Evolutionary conservation across 2,888 invertebrate species (phyloP).

Genomic region (Torymus texanus): DNA sequence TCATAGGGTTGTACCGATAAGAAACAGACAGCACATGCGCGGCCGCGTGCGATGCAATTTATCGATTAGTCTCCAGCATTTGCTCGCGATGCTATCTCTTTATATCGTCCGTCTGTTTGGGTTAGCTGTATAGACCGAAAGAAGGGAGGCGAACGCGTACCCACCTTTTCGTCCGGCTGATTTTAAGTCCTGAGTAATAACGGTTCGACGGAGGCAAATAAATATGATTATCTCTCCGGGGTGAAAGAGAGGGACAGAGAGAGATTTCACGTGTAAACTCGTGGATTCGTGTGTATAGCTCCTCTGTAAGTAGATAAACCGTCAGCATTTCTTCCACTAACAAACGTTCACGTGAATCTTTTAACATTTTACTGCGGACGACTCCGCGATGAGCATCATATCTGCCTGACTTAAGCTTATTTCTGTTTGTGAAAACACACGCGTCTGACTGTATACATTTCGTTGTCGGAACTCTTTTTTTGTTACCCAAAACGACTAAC

Average conservation of each 20-base stretch:
- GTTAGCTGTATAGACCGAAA: background rate
- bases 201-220: slow-evolving; percentile 57
- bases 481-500: too few species aligned
- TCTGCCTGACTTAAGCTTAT: slow-evolving; percentile 9
- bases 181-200: slow-evolving; percentile 53
- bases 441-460: slow-evolving; percentile 35
- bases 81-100: slow-evolving; percentile 27
- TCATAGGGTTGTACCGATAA: slow-evolving; percentile 6
- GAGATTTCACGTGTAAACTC: slow-evolving; percentile 11
- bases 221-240: slow-evolving; percentile 55
- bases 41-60: slow-evolving; percentile 27
- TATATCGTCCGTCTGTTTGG: slow-evolving; percentile 18
- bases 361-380: slow-evolving; percentile 28
- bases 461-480: slow-evolving; percentile 19
- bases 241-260: background rate
- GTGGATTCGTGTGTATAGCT: slow-evolving; percentile 16
- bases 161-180: slow-evolving; percentile 42
- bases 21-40: background rate
- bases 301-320: slow-evolving; percentile 43
- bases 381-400: background rate
- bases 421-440: slow-evolving; percentile 37
- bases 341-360: slow-evolving; percentile 28
- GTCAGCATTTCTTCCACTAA: slow-evolving; percentile 20
- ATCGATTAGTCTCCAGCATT: slow-evolving; percentile 30
- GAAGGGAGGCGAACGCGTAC: slow-evolving; percentile 5